Conservation (phyloP, 2,888 invertebrate species). For the Nemotelus nigrinus region DNA sequence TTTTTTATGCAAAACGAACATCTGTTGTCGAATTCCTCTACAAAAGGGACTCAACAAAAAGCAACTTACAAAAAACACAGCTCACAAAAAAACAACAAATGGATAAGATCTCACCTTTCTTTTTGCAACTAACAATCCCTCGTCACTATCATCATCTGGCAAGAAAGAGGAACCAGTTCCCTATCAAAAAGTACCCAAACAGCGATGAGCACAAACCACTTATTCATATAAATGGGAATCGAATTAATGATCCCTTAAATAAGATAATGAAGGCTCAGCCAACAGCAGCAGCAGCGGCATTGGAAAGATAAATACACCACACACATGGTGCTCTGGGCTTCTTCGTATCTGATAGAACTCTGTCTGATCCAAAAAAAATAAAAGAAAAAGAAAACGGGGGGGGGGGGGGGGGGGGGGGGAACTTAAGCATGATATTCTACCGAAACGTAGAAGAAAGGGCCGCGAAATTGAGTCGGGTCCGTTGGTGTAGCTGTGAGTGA, state of each 20-base stretch:
- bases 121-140: neutral
- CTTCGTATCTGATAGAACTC: neutral
- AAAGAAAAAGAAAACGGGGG: slow-evolving; percentile 1
- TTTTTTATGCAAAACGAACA: too few relatives aligned
- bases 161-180: neutral
- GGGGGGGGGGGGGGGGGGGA: neutral
- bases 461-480: too few relatives aligned
- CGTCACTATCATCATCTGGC: neutral
- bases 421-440: neutral
- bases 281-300: neutral
- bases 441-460: too few relatives aligned
- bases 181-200: neutral
- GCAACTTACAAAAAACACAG: neutral
- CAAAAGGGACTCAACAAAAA: neutral
- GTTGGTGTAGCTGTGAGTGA: too few relatives aligned
- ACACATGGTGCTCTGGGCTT: slow-evolving; percentile 24
- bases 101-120: neutral
- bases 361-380: neutral
- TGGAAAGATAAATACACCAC: neutral
- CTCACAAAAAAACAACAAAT: neutral
- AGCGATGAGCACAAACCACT: neutral
- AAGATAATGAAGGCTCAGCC: neutral
- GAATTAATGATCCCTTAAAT: slow-evolving; percentile 36
- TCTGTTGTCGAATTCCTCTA: neutral
- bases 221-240: slow-evolving; percentile 18